Conservation (phyloP, 2,888 invertebrate genomes). For the Diarsia rubi region DNA sequence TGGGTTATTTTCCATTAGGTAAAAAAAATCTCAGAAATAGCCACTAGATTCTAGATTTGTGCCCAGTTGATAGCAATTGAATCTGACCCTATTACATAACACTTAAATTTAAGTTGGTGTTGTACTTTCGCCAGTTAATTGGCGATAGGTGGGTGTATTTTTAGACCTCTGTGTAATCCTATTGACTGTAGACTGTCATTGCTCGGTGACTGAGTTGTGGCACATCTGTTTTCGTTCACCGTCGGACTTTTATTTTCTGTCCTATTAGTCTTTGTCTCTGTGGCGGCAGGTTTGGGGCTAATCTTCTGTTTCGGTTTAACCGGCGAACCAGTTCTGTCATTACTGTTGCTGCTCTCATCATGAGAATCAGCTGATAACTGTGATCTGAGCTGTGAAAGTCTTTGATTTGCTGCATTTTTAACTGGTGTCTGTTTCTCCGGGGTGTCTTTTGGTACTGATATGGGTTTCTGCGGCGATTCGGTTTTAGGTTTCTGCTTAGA, state of each 20-base stretch:
- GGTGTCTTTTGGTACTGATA: slow-evolving; percentile 36
- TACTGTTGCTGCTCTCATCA: slow-evolving; percentile 67
- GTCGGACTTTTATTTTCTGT: slow-evolving; percentile 75
- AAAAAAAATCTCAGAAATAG: too few relatives aligned
- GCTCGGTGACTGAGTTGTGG: slow-evolving; percentile 78
- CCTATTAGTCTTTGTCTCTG: slow-evolving; percentile 68
- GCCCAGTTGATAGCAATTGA: too few relatives aligned
- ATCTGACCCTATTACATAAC: too few relatives aligned
- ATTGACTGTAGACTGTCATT: slow-evolving; percentile 82
- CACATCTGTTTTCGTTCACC: slow-evolving; percentile 75
- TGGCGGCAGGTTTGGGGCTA: slow-evolving; percentile 72
- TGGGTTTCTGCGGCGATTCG: slow-evolving; percentile 59
- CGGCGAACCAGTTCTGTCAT: slow-evolving; percentile 66
- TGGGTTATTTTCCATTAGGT: too few relatives aligned
- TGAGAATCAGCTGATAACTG: slow-evolving; percentile 75
- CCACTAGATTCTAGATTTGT: too few relatives aligned
- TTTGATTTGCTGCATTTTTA: slow-evolving; percentile 80
- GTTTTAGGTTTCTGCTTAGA: slow-evolving; percentile 64
- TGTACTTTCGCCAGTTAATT: too few relatives aligned
- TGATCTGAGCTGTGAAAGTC: slow-evolving; percentile 78
- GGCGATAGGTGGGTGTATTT: too few relatives aligned
- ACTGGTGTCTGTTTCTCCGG: slow-evolving; percentile 63
- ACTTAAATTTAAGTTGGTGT: too few relatives aligned
- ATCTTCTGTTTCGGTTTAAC: slow-evolving; percentile 66
- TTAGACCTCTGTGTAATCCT: too few relatives aligned